phyloP scores from a whole-genome alignment of 1,140 invertebrate species.

The Panulirus ornatus region DNA sequence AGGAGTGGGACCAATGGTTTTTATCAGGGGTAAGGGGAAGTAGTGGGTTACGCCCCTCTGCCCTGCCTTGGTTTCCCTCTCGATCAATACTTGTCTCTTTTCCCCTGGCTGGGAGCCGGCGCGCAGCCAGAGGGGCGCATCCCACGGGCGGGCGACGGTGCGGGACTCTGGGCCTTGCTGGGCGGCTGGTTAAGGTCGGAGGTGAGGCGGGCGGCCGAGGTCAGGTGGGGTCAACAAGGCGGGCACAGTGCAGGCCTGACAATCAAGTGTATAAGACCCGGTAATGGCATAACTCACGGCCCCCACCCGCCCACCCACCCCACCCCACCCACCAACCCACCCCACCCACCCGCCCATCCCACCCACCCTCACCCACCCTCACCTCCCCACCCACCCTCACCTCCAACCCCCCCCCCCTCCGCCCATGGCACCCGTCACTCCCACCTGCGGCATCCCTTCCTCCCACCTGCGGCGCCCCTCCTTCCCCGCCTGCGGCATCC shows the following conservation, averaged over 20 bases:
- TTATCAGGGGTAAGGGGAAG: slow-evolving; percentile 15
- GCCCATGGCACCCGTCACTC: neutral
- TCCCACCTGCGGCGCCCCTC: neutral
- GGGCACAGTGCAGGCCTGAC: slow-evolving; percentile 44
- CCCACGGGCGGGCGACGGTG: neutral
- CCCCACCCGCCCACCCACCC: neutral
- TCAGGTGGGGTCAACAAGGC: neutral
- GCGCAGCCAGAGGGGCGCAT: neutral
- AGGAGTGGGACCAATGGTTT: neutral
- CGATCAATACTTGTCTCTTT: slow-evolving; percentile 70
- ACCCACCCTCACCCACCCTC: neutral
- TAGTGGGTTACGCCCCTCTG: slow-evolving; percentile 23
- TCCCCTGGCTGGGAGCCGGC: slow-evolving; percentile 31
- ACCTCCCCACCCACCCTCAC: neutral
- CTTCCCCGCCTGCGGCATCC: neutral
- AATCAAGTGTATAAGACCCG: slow-evolving; percentile 65
- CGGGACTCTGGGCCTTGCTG: neutral
- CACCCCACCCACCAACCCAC: neutral
- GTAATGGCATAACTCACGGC: slow-evolving; percentile 61
- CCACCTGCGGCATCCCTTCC: neutral
- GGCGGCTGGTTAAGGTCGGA: neutral
- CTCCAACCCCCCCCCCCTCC: neutral
- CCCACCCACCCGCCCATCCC: neutral
- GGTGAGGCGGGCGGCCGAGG: slow-evolving; percentile 16
- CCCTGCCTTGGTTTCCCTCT: slow-evolving; percentile 55